Evolutionary conservation across 2,888 invertebrate genomes (phyloP), one percentile per base, ranked within the genome.

Genomic region (Scaptomyza tumidula): DNA sequence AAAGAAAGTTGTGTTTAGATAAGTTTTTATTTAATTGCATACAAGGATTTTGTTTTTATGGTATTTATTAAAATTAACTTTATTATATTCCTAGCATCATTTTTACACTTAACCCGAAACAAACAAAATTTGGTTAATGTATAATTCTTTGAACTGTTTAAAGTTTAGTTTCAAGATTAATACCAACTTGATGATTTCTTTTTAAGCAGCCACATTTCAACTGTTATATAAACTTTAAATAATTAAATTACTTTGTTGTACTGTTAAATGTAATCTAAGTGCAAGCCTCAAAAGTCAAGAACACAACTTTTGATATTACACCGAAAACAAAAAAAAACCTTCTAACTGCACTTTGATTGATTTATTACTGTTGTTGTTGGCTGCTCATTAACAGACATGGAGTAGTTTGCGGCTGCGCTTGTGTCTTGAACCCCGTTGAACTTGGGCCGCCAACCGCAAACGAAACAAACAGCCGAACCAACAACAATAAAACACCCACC

Each of bases 401-500:
- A 82, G 39, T 39, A 9, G 14, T 7, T 78, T 83, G 83, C 77
- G 67, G 83, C 71, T 74, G 76, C 74, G 71, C 61, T 86, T 66
- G 52, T 62, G 37, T 80, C 72, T 75, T 82, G 81, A 82, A 86
- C 81, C 66, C 81, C 24, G 52, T 49, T 82, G 84, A 82, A 86
- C 81, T 65, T 80, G 69, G 72, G 56, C 77, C 69, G 72, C 80
- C 86, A 86, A 86, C 84, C 84, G 75, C 81, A 86, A 86, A 80
- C 69, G 62, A 58, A 54, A 53, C 60, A 45, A 41, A 24, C 48
- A 64, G n/a, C 48, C 29, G 44, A 33, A 33, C 31, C 62, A 58
- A 29, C 64, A 62, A 71, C 72, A 57, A 66, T 61, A 76, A 52
- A 71, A 65, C 67, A 74, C 70, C 77, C 78, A 65, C 80, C 80